Evolutionary conservation across 2,888 invertebrate species (phyloP).

Genomic region (Ennomos erosarius): DNA sequence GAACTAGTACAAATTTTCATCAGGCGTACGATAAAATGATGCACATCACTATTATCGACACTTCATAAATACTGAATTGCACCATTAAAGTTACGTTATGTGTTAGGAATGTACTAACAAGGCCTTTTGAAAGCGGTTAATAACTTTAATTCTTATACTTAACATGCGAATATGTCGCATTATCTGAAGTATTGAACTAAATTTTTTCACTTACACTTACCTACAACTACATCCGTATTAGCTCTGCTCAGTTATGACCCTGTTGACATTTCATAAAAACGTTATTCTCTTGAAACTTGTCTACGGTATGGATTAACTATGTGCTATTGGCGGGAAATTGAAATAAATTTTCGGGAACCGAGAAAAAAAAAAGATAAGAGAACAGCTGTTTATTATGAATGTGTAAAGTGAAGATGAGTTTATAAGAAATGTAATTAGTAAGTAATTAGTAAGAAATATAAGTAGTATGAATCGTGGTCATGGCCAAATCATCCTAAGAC

Average conservation of each 20-base stretch:
- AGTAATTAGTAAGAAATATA: too few species aligned
- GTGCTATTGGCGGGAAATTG: background rate
- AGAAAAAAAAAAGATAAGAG: too few species aligned
- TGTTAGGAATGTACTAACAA: constrained; percentile 26
- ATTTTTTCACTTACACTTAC: constrained; percentile 1
- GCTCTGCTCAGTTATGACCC: constrained; percentile 1
- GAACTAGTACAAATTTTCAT: too few species aligned
- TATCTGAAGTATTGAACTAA: background rate
- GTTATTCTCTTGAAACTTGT: background rate
- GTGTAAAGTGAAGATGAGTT: too few species aligned
- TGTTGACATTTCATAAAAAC: constrained; percentile 12
- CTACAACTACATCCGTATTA: constrained; percentile 4
- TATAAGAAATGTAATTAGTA: too few species aligned
- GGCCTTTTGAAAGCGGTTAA: constrained; percentile 2
- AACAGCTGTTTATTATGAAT: too few species aligned
- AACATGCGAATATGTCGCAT: constrained; percentile 7
- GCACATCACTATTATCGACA: constrained; percentile 13
- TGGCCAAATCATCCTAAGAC: too few species aligned
- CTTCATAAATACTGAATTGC: constrained; percentile 20
- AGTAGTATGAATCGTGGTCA: too few species aligned
- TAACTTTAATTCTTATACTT: constrained; percentile 13
- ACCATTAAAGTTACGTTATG: constrained; percentile 14
- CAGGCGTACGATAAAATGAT: background rate
- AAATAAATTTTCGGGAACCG: too few species aligned
- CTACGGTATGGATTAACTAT: constrained; percentile 2